These are phyloP conservation scores for Corella eumyota DNA, from an alignment of 23 tunicate genomes.

Conservation along the genomic window DNA sequence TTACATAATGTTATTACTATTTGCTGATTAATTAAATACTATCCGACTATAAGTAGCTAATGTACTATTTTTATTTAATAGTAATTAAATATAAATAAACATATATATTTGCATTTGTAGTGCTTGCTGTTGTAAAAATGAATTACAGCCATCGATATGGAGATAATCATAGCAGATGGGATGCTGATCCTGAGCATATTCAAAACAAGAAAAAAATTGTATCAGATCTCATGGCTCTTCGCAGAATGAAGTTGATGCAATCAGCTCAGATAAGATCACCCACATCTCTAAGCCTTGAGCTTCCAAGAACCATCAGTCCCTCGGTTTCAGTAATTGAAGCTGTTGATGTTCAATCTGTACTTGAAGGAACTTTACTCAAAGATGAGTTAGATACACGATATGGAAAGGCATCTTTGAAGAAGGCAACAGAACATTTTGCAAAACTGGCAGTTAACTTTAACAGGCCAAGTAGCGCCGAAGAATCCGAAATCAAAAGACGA, in stretches of 20 bases:
- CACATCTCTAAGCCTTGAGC: slow-evolving; percentile 2
- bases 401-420: slow-evolving; percentile 19
- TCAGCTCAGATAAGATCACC: not conserved
- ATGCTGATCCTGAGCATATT: slow-evolving; percentile 34
- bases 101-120: too few species aligned
- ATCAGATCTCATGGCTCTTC: slow-evolving; percentile 64
- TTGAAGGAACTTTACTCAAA: slow-evolving; percentile 24
- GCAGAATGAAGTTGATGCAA: slow-evolving; percentile 43
- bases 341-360: slow-evolving; percentile 4
- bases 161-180: too few species aligned
- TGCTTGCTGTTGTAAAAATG: too few species aligned
- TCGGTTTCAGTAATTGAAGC: not conserved
- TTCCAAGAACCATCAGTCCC: not conserved
- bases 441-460: not conserved
- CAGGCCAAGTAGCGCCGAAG: slow-evolving; percentile 6
- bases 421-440: slow-evolving; percentile 30
- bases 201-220: slow-evolving; percentile 52
- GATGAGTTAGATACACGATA: slow-evolving; percentile 22
- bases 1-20: too few species aligned
- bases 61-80: too few species aligned
- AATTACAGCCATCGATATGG: too few species aligned
- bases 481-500: slow-evolving; percentile 1
- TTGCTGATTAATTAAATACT: too few species aligned
- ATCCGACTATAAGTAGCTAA: too few species aligned
- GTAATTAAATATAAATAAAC: too few species aligned